A percentile compares a stretch with the other conserved stretches of the same genome.
These are phyloP conservation scores for Hesperia comma DNA, from an alignment of 2,888 invertebrate species.

Conservation along the genomic window DNA sequence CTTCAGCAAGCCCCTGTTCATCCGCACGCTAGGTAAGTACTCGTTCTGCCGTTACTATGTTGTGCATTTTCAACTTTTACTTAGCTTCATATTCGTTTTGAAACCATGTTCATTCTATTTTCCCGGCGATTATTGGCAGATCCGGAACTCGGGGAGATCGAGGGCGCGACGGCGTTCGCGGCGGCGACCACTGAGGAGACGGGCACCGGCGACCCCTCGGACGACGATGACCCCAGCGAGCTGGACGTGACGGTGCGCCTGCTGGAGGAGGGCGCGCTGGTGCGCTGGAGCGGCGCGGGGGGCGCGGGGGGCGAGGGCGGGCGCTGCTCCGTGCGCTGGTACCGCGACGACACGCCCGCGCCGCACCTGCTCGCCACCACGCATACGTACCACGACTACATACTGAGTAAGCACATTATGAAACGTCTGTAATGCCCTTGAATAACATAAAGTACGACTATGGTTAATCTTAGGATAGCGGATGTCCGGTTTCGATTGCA, in stretches of 20 bases:
- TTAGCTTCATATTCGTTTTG: too few relatives aligned
- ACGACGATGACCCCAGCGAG: slow-evolving; percentile 76
- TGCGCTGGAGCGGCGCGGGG: slow-evolving; percentile 88
- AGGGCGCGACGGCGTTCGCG: slow-evolving; percentile 45
- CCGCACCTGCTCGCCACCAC: slow-evolving; percentile 86
- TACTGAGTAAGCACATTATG: slow-evolving; percentile 65
- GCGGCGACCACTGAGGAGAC: slow-evolving; percentile 47
- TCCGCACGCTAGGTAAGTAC: slow-evolving; percentile 87
- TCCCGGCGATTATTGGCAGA: slow-evolving; percentile 41
- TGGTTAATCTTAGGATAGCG: too few relatives aligned
- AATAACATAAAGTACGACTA: too few relatives aligned
- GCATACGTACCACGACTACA: slow-evolving; percentile 88
- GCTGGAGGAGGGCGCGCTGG: slow-evolving; percentile 89
- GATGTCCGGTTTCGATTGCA: too few relatives aligned
- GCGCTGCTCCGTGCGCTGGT: slow-evolving; percentile 89
- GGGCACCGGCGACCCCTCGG: slow-evolving; percentile 56
- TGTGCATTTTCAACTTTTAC: too few relatives aligned
- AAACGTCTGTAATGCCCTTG: neutral
- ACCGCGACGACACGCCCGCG: slow-evolving; percentile 82
- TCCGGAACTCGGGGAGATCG: slow-evolving; percentile 46
- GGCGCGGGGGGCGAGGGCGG: slow-evolving; percentile 82
- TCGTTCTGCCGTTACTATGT: neutral
- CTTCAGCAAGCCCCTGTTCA: slow-evolving; percentile 92
- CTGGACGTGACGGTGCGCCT: slow-evolving; percentile 87
- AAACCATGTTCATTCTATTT: too few relatives aligned